These are phyloP conservation scores for Nephotettix cincticeps DNA, from an alignment of 1,140 invertebrate genomes.

Conservation along the genomic window DNA sequence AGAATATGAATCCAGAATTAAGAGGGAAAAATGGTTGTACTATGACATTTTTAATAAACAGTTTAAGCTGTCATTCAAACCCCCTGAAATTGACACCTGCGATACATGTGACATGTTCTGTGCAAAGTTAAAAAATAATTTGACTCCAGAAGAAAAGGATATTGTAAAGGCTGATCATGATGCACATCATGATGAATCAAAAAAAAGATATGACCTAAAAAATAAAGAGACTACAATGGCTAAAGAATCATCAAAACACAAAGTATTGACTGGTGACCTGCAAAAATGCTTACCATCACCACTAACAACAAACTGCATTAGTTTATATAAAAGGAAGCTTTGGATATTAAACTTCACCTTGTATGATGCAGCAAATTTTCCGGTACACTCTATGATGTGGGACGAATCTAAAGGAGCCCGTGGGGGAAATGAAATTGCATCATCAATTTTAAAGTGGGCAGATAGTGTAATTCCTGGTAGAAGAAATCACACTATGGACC, in stretches of 20 bases:
- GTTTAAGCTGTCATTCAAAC: slow-evolving; percentile 27
- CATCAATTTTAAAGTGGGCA: slow-evolving; percentile 27
- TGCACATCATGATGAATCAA: background rate
- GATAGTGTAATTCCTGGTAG: background rate
- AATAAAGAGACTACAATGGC: background rate
- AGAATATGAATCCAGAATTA: slow-evolving; percentile 6
- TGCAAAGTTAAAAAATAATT: background rate
- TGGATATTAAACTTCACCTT: slow-evolving; percentile 27
- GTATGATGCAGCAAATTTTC: slow-evolving; percentile 23
- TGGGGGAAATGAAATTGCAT: slow-evolving; percentile 30
- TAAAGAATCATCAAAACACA: background rate
- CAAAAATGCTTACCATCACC: slow-evolving; percentile 26
- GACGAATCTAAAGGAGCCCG: slow-evolving; percentile 28
- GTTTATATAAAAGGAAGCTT: slow-evolving; percentile 31
- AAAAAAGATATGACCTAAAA: slow-evolving; percentile 1
- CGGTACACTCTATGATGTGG: slow-evolving; percentile 24
- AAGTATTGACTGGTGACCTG: background rate
- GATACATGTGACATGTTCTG: background rate
- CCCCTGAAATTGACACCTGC: slow-evolving; percentile 26
- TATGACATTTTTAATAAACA: slow-evolving; percentile 26
- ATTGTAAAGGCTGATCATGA: background rate
- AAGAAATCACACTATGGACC: background rate
- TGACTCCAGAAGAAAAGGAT: background rate
- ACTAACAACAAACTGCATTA: slow-evolving; percentile 25
- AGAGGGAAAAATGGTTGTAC: slow-evolving; percentile 26